Conservation (phyloP, 1,140 invertebrate genomes). For the Eupeodes corollae region DNA sequence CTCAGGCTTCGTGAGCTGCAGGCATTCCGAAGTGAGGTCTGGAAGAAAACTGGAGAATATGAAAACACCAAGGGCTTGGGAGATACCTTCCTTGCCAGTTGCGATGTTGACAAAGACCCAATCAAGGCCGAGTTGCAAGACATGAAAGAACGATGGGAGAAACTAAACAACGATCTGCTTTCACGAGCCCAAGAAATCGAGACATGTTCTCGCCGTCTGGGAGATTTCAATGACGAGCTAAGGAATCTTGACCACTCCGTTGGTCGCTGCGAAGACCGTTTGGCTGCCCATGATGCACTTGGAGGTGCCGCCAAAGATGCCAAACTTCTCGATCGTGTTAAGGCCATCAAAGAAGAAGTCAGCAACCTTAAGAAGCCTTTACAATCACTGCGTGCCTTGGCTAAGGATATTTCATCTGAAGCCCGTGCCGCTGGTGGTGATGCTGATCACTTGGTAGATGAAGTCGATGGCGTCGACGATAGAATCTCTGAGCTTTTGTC, state of each 20-base stretch:
- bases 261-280: slow-evolving; percentile 76
- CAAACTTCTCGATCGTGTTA: slow-evolving; percentile 70
- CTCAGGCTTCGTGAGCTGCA: slow-evolving; percentile 83
- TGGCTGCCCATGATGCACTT: slow-evolving; percentile 67
- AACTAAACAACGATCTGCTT: slow-evolving; percentile 66
- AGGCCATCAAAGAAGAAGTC: slow-evolving; percentile 63
- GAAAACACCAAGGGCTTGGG: slow-evolving; percentile 76
- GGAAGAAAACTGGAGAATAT: slow-evolving; percentile 82
- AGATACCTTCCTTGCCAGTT: slow-evolving; percentile 72
- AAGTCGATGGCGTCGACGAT: slow-evolving; percentile 65
- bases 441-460: slow-evolving; percentile 60
- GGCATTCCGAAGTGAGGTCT: slow-evolving; percentile 81
- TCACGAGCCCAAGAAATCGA: slow-evolving; percentile 64
- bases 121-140: slow-evolving; percentile 69
- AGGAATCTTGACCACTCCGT: slow-evolving; percentile 70
- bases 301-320: slow-evolving; percentile 69
- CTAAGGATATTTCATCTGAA: slow-evolving; percentile 62
- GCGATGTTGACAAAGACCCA: slow-evolving; percentile 82
- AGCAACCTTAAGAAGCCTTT: slow-evolving; percentile 64
- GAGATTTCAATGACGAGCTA: slow-evolving; percentile 75
- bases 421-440: slow-evolving; percentile 57
- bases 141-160: slow-evolving; percentile 81
- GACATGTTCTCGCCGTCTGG: slow-evolving; percentile 67
- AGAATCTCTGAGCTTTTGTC: slow-evolving; percentile 65
- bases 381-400: slow-evolving; percentile 54